A percentile compares a stretch with the other conserved stretches of the same genome.
Evolutionary conservation across 2,888 invertebrate genomes (phyloP).

Genomic region (Nasonovia ribisnigri): DNA sequence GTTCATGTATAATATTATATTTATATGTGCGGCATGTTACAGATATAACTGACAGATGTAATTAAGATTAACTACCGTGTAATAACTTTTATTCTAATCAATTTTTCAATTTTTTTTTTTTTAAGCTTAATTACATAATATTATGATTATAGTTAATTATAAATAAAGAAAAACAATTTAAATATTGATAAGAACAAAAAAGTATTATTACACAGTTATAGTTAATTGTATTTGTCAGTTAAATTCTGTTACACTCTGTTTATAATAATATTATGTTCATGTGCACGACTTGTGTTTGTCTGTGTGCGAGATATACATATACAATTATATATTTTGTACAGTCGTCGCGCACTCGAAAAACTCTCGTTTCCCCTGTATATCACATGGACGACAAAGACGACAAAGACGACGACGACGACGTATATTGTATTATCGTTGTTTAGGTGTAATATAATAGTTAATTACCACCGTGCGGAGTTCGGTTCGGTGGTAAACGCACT

Average conservation of each 20-base stretch:
- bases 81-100: background rate
- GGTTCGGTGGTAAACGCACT: background rate
- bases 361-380: background rate
- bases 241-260: background rate
- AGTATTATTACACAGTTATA: background rate
- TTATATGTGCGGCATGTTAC: background rate
- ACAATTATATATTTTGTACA: background rate
- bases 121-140: background rate
- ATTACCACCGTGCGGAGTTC: slow-evolving; percentile 2
- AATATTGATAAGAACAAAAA: background rate
- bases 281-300: background rate
- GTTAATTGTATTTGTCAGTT: background rate
- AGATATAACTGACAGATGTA: background rate
- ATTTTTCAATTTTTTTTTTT: background rate
- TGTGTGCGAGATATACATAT: background rate
- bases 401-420: background rate
- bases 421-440: background rate
- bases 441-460: slow-evolving; percentile 22
- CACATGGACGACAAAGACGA: too few species aligned
- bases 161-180: background rate
- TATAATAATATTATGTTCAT: background rate
- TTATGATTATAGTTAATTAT: background rate
- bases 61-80: background rate
- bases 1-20: background rate
- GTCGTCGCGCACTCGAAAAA: background rate